phyloP scores from a whole-genome alignment of 1,140 invertebrate species.

The Hyposmocoma kahamanoa region DNA sequence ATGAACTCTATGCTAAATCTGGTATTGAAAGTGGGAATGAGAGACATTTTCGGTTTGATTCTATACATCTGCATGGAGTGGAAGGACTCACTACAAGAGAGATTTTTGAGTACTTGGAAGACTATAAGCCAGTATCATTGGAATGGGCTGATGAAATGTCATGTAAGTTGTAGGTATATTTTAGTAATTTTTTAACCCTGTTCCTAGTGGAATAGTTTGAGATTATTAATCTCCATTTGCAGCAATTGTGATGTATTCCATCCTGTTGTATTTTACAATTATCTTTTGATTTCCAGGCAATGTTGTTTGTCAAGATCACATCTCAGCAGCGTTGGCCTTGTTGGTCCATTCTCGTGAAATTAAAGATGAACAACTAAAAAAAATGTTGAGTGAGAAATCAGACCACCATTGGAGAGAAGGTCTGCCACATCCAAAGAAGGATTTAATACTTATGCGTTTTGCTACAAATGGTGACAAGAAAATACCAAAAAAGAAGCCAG shows the following conservation, averaged over 20 bases:
- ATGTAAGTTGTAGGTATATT: slow-evolving; percentile 69
- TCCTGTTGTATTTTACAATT: slow-evolving; percentile 6
- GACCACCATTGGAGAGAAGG: slow-evolving; percentile 83
- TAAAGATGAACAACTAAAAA: slow-evolving; percentile 51
- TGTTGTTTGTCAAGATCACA: slow-evolving; percentile 83
- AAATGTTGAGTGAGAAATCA: slow-evolving; percentile 47
- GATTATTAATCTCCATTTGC: no score
- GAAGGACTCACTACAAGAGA: slow-evolving; percentile 85
- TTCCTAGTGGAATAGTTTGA: neutral
- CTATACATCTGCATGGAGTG: slow-evolving; percentile 83
- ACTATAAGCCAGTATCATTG: slow-evolving; percentile 81
- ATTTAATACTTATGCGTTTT: slow-evolving; percentile 83
- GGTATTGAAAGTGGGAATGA: slow-evolving; percentile 77
- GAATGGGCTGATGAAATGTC: slow-evolving; percentile 88
- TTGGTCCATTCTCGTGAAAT: slow-evolving; percentile 65
- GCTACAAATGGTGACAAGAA: slow-evolving; percentile 74
- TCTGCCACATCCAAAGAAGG: slow-evolving; percentile 77
- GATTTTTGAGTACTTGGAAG: slow-evolving; percentile 85
- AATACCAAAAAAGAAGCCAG: slow-evolving; percentile 73
- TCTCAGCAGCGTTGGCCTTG: slow-evolving; percentile 82
- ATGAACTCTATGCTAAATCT: slow-evolving; percentile 79
- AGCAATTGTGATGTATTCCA: no score
- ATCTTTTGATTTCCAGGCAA: slow-evolving; percentile 75
- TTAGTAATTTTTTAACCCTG: no score
- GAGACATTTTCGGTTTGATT: slow-evolving; percentile 79